Base-by-base conservation (phyloP, 2,797 vertebrate genomes). In the Cirrhinus mrigala region DNA sequence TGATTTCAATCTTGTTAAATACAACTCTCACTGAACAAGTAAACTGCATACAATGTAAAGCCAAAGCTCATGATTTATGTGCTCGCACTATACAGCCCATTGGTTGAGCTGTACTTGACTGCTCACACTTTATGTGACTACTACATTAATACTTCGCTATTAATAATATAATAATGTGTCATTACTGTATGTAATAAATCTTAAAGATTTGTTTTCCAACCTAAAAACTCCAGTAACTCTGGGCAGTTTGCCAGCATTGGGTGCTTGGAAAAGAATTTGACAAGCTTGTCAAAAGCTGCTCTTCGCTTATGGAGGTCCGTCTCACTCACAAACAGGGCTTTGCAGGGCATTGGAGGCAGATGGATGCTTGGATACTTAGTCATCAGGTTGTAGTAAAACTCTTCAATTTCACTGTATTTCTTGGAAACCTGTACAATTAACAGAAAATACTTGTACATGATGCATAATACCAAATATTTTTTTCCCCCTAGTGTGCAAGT, bases 351-450 rank as follows among this genome's bases (percentile, higher is more conserved):
- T 0, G 92, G 90, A 0, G 96, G 96, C 69, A 97, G 91, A 81
- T 90, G 87, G 82, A 91, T 81, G 1, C 79, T 84, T 0, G 95
- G 92, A n/a, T 96, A 95, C 1, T 77, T 92, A 4, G 90, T 87
- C 0, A 73, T 80, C 85, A 97, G 91, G 40, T 90, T 94, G 88
- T 93, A 93, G 92, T 96, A 96, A 29, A 97, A 92, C 80, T 96
- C 95, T 73, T 97, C 96, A 0, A 97, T 95, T 89, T 97, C 96
- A 0, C 96, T 97, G 94, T 96, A 97, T 88, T 96, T 97, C 88
- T 94, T 96, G 80, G 96, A 96, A 84, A 97, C 95, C 96, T 97
- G 92, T 84, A 91, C 16, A 52, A 52, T 52, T 52, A 18, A 52
- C 14, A 50, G 15, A 52, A 52, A 52, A 52, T 52, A 52, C 50